Conservation (phyloP, 2,113 vertebrate genomes). For the Corythaixoides concolor region DNA sequence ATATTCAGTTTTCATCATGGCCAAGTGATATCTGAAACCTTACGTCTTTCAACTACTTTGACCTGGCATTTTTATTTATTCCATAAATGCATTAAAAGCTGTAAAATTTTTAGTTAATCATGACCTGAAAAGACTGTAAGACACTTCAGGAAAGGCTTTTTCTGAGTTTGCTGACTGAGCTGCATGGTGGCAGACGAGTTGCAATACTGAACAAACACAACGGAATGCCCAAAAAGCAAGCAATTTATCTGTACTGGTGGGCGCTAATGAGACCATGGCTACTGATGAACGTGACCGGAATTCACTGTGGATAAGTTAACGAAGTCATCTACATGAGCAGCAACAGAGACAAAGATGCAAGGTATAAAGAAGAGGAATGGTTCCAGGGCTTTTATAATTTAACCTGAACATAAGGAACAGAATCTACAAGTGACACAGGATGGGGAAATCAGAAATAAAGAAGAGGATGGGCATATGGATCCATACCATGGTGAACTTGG, state of each 20-base stretch:
- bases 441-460: neutral
- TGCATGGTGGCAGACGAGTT: neutral
- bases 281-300: neutral
- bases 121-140: neutral
- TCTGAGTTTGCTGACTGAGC: neutral
- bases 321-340: neutral
- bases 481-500: neutral
- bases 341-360: neutral
- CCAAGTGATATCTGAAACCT: neutral
- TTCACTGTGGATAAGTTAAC: neutral
- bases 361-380: neutral
- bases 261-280: neutral
- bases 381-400: neutral
- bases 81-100: neutral
- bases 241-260: neutral
- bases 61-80: neutral
- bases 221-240: neutral
- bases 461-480: neutral
- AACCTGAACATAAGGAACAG: neutral
- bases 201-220: neutral
- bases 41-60: neutral
- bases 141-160: neutral
- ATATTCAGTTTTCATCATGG: neutral
- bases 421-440: neutral
- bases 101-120: neutral